Conservation (phyloP, 1,140 invertebrate genomes). For the Oscheius sp. region DNA sequence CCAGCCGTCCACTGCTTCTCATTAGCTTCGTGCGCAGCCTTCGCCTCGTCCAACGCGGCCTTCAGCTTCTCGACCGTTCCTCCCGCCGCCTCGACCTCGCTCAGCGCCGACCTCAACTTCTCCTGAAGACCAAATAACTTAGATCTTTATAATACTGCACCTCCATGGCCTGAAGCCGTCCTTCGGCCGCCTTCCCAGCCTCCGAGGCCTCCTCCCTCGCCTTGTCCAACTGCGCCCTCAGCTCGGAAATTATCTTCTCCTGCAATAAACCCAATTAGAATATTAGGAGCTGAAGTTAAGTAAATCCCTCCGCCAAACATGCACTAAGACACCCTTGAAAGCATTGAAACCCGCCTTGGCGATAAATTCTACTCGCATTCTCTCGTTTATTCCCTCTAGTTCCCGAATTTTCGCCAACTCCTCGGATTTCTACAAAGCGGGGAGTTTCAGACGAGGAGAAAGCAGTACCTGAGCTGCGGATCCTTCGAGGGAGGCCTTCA, state of each 20-base stretch:
- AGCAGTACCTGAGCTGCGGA: not conserved
- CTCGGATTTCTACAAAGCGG: not conserved
- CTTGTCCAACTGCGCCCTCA: conserved; percentile 1
- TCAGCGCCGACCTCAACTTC: not conserved
- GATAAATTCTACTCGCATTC: conserved; percentile 32
- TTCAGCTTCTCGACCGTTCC: conserved; percentile 11
- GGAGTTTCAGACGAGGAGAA: not conserved
- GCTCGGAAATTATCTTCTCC: conserved; percentile 27
- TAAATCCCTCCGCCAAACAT: too few species aligned
- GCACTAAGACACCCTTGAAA: too few species aligned
- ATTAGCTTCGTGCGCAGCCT: not conserved
- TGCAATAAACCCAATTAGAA: not conserved
- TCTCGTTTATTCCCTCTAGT: conserved; percentile 18
- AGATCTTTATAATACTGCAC: too few species aligned
- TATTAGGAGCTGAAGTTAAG: not conserved
- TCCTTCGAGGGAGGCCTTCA: too few species aligned
- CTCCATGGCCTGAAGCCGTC: too few species aligned
- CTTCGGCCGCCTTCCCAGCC: not conserved
- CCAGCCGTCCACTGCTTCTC: not conserved
- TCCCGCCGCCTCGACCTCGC: conserved; percentile 9
- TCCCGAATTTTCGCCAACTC: conserved; percentile 9
- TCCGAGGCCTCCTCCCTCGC: not conserved
- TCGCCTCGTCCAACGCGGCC: not conserved
- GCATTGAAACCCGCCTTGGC: conserved; percentile 19
- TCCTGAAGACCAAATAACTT: too few species aligned